Base-by-base conservation (phyloP, 2,797 vertebrate species). In the Eospalax fontanierii region DNA sequence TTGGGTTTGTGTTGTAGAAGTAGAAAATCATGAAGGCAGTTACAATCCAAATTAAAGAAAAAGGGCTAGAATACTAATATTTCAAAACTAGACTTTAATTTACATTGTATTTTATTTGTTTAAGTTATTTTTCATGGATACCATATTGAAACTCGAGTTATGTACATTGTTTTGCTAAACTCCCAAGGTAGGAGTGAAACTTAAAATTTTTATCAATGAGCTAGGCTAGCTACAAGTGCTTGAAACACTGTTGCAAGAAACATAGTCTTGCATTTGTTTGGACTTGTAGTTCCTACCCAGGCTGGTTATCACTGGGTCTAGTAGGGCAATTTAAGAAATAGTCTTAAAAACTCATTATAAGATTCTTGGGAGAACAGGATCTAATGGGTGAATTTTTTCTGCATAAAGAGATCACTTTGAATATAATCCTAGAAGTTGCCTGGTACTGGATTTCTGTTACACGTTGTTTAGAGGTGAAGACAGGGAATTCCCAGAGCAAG, bases 51-150 rank as follows among this genome's bases (percentile, higher is more conserved):
- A 59, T 76, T 54, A 80, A 85, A 92, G 90, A 43, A 57, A 87
- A 82, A 30, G 91, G 16, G 4, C 50, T 80, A 85, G 28, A 83
- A 87, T 95, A 74, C 78, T 78, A 91, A 83, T 89, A 2, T 94
- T 96, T 38, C 14, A 95, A 95, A 93, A 57, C 16, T 95, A 82
- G 81, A 18, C 43, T 95, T 94, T 96, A 50, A 28, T 85, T 90
- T 92, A 90, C 21, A 15, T 11, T 74, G 14, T 81, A 35, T 79
- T 88, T 87, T 81, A 70, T 74, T 91, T 96, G 89, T 82, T 71
- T 71, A 28, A 54, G 3, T 84, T 96, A 95, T 92, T 66, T 80
- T 78, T n/a, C 65, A 57, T 35, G 46, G 71, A 71, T 95, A 79
- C 24, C 92, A 4, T 87, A 66, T 93, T 93, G 80, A 94, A 94